Evolutionary conservation across 2,797 vertebrate species (phyloP).

Genomic region (Halcyon chelicuti): DNA sequence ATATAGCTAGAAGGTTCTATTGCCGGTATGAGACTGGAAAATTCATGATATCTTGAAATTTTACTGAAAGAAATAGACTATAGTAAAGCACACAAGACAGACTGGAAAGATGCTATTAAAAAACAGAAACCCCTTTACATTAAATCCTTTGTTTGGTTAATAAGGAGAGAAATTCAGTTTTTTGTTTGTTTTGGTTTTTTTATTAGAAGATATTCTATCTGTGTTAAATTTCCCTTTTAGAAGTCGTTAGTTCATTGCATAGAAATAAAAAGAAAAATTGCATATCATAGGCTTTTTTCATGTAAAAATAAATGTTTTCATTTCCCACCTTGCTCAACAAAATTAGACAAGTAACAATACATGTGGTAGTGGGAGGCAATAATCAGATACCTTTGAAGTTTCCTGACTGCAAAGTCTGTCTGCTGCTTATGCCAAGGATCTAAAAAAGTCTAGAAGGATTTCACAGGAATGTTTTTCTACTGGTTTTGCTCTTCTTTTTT

Average conservation of each 20-base stretch:
- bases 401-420: not conserved
- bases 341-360: not conserved
- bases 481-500: not conserved
- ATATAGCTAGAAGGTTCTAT: not conserved
- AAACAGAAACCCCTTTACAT: not conserved
- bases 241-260: not conserved
- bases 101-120: not conserved
- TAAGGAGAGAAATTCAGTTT: not conserved
- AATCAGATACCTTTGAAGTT: not conserved
- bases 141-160: not conserved
- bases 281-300: accelerated
- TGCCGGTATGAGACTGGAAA: not conserved
- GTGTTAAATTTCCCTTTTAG: not conserved
- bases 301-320: not conserved
- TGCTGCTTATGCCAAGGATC: not conserved
- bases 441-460: not conserved
- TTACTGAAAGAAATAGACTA: not conserved
- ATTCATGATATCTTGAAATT: not conserved
- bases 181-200: not conserved
- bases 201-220: not conserved
- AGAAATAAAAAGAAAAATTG: not conserved
- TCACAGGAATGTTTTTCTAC: not conserved
- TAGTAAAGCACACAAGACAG: not conserved
- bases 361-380: not conserved
- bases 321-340: not conserved